Conservation (phyloP, 2,888 invertebrate genomes). For the Marronus borbonicus region DNA sequence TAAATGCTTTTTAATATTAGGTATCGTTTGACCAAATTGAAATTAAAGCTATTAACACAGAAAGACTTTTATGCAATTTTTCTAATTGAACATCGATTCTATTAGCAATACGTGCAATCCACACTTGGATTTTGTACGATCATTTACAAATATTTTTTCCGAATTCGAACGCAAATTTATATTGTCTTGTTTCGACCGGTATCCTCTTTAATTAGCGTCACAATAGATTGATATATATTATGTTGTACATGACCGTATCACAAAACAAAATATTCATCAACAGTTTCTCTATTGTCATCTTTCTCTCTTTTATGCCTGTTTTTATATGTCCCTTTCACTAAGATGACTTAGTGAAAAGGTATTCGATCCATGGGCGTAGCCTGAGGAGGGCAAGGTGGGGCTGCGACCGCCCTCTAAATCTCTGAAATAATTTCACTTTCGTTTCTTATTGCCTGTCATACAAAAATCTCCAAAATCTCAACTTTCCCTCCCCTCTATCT, state of each 20-base stretch:
- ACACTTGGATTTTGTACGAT: neutral
- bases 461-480: no score
- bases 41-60: no score
- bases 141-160: conserved; percentile 15
- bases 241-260: conserved; percentile 23
- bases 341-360: neutral
- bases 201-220: neutral
- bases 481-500: no score
- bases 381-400: no score
- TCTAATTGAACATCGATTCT: neutral
- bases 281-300: neutral
- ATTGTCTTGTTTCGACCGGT: conserved; percentile 9
- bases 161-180: neutral
- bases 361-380: neutral
- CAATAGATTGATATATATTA: neutral
- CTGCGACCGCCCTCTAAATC: no score
- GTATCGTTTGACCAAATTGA: no score
- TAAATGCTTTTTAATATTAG: no score
- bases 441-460: no score
- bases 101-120: neutral
- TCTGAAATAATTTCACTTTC: no score
- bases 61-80: no score
- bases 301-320: neutral
- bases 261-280: neutral
- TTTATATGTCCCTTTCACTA: neutral